Base-by-base conservation (phyloP, 2,888 invertebrate genomes). In the Timandra comae region DNA sequence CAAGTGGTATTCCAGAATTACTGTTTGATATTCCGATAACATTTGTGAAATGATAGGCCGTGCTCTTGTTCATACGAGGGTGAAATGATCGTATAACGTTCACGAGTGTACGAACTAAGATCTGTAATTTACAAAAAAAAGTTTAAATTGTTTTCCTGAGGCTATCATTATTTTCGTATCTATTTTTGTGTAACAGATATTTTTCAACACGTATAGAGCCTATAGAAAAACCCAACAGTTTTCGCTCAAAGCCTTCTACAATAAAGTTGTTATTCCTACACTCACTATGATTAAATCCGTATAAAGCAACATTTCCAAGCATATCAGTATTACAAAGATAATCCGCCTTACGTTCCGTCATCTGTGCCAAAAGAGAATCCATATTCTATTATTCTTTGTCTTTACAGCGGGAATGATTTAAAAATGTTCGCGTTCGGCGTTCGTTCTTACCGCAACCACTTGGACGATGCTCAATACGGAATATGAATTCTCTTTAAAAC, bases 11-110 rank as follows among this genome's bases (percentile, higher is more conserved):
- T 55, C 39, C 38, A 38, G 54, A 66, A 72, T 67, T 56, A 62
- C 62, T 72, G 56, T 75, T 80, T 79, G 73, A 80, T 79, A 79
- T 76, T 77, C 77, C 60, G 72, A 74, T 74, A 72, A 69, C 70
- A 80, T 75, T 76, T 68, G 65, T 56, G 68, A 70, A 76, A 75
- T 80, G 73, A 79, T 74, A 75, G 63, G 61, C 65, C 58, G 67
- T 63, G 63, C 65, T 64, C 47, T 51, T 55, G 63, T 62, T 69
- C 65, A 59, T 60, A 60, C 63, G 56, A 42, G 56, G 51, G 61
- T 53, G 59, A n/a, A 61, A 69, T 55, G 61, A 46, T 54, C 52
- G 55, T 67, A 63, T 61, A 60, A 57, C 57, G 55, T 56, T 60
- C 36, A 21, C 38, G 36, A 35, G 38, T 52, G 68, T 64, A 65